Percentiles rank a stretch among this genome's conserved stretches.
Evolutionary conservation across 2,113 vertebrate species (phyloP).

Genomic region (Nibea coibor): DNA sequence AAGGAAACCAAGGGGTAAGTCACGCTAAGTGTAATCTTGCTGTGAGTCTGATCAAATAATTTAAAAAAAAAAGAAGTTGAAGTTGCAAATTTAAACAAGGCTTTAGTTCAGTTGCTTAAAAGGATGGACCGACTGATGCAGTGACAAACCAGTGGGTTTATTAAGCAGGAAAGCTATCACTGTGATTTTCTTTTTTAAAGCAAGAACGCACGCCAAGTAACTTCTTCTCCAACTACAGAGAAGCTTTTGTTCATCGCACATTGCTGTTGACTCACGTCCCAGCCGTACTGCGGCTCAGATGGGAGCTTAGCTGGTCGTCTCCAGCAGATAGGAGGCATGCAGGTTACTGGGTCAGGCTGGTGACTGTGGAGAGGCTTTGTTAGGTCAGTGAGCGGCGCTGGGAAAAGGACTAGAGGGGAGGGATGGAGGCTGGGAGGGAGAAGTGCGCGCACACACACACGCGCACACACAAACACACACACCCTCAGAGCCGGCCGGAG

Average conservation of each 20-base stretch:
- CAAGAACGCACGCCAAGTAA: background rate
- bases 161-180: background rate
- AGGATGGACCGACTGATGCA: background rate
- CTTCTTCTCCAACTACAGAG: background rate
- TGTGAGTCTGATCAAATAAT: background rate
- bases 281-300: slow-evolving; percentile 28
- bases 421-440: slow-evolving; percentile 16
- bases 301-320: slow-evolving; percentile 46
- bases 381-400: slow-evolving; percentile 62
- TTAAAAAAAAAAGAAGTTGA: background rate
- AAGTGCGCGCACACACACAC: background rate
- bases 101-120: slow-evolving; percentile 10
- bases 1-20: slow-evolving; percentile 86
- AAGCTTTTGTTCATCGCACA: slow-evolving; percentile 5
- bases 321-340: slow-evolving; percentile 63
- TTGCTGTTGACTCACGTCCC: slow-evolving; percentile 37
- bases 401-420: slow-evolving; percentile 18
- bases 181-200: slow-evolving; percentile 8
- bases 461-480: background rate
- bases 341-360: slow-evolving; percentile 81
- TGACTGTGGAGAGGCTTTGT: slow-evolving; percentile 76
- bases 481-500: slow-evolving; percentile 17
- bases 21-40: background rate
- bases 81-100: background rate
- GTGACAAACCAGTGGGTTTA: background rate